These are phyloP conservation scores for Origma solitaria DNA, from an alignment of 2,113 vertebrate species.

Conservation along the genomic window DNA sequence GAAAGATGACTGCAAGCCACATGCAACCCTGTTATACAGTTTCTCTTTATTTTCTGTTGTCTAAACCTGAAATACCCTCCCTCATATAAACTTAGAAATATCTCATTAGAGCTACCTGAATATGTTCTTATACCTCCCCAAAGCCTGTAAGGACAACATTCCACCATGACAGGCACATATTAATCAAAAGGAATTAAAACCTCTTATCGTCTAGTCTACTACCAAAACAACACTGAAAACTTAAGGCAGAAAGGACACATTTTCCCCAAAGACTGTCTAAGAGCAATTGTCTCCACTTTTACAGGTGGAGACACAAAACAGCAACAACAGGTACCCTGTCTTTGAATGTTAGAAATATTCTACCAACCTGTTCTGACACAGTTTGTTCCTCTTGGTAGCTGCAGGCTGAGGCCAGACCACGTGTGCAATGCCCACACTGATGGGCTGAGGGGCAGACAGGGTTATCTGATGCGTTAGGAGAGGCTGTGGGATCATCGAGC, in stretches of 20 bases:
- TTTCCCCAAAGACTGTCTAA: conserved; percentile 23
- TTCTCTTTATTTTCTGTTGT: not conserved
- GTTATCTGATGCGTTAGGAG: conserved; percentile 95
- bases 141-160: not conserved
- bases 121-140: not conserved
- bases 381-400: conserved; percentile 88
- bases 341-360: not conserved
- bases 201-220: not conserved
- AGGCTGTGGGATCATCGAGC: conserved; percentile 89
- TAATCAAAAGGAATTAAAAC: conserved; percentile 42
- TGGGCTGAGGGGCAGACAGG: conserved; percentile 92
- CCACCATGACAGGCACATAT: not conserved
- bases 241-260: not conserved
- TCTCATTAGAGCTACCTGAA: not conserved
- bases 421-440: conserved; percentile 96
- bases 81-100: not conserved
- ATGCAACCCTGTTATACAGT: not conserved
- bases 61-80: not conserved
- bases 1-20: not conserved
- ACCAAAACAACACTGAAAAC: conserved; percentile 48
- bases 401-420: conserved; percentile 95
- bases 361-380: conserved; percentile 89
- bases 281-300: conserved; percentile 1
- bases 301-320: too few relatives aligned
- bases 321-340: not conserved